Percentiles rank a stretch among this genome's conserved stretches.
Evolutionary conservation across 2,797 vertebrate species (phyloP).

Genomic region (Spinibarbus caldwelli): DNA sequence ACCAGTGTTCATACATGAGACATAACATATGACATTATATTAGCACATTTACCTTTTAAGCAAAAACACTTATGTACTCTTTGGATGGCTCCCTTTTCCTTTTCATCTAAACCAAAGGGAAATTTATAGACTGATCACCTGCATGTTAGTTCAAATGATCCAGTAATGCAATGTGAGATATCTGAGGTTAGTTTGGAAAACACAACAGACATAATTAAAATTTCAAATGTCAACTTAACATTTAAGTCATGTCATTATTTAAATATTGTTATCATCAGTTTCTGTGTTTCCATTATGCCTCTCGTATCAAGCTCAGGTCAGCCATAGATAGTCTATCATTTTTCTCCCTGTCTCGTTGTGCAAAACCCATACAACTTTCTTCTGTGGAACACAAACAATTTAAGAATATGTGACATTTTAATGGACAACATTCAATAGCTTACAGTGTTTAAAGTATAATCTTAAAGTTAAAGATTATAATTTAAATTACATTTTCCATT

Average conservation of each 20-base stretch:
- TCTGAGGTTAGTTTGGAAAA: background rate
- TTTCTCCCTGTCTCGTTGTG: background rate
- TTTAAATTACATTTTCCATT: background rate
- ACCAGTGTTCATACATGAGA: background rate
- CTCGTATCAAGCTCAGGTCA: background rate
- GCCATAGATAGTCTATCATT: background rate
- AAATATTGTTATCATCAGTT: constrained; percentile 9
- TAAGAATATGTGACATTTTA: background rate
- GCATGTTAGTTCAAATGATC: background rate
- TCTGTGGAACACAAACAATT: background rate
- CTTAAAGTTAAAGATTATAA: background rate
- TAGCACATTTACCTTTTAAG: background rate
- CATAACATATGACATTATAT: background rate
- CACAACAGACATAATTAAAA: background rate
- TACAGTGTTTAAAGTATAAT: background rate
- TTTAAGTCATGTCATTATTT: background rate
- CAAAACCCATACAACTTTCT: background rate
- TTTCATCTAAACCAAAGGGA: background rate
- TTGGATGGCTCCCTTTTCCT: background rate
- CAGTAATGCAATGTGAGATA: background rate
- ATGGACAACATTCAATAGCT: background rate
- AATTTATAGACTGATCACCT: background rate
- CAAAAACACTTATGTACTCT: background rate
- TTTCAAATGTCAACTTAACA: background rate
- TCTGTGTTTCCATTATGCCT: background rate